Evolutionary conservation across 2,113 vertebrate species (phyloP).

Genomic region (Dromaius novaehollandiae): DNA sequence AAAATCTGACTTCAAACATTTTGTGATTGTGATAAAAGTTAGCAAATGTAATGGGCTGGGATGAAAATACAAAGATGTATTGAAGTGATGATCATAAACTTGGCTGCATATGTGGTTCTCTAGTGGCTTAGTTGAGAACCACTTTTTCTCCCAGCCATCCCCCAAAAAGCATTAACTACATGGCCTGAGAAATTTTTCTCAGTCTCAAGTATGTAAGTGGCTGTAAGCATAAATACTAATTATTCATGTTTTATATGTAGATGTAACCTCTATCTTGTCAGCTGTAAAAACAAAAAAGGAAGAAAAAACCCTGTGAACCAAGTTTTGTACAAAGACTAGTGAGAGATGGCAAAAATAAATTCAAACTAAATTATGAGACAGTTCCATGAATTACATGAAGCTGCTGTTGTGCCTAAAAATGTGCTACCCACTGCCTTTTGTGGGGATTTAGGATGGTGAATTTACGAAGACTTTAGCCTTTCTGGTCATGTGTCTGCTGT

Average conservation of each 20-base stretch:
- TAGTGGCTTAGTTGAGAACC: neutral
- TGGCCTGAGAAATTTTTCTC: neutral
- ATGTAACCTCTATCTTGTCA: neutral
- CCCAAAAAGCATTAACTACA: neutral
- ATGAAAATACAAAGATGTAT: neutral
- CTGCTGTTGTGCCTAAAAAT: neutral
- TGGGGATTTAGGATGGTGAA: neutral
- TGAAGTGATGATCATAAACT: neutral
- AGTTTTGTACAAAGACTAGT: neutral
- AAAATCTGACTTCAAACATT: neutral
- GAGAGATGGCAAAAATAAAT: neutral
- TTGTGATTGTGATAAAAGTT: neutral
- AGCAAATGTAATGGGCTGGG: neutral
- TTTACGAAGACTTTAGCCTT: neutral
- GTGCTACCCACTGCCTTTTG: neutral
- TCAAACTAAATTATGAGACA: neutral
- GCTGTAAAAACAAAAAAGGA: neutral
- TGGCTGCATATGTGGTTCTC: neutral
- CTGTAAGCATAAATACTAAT: neutral
- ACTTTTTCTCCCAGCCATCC: neutral
- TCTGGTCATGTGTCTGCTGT: neutral
- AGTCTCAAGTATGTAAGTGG: rapidly evolving
- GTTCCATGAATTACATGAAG: neutral
- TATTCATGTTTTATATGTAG: neutral
- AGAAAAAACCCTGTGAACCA: neutral